These are phyloP conservation scores for Oegoconia quadripuncta DNA, from an alignment of 2,888 invertebrate species.

Conservation along the genomic window DNA sequence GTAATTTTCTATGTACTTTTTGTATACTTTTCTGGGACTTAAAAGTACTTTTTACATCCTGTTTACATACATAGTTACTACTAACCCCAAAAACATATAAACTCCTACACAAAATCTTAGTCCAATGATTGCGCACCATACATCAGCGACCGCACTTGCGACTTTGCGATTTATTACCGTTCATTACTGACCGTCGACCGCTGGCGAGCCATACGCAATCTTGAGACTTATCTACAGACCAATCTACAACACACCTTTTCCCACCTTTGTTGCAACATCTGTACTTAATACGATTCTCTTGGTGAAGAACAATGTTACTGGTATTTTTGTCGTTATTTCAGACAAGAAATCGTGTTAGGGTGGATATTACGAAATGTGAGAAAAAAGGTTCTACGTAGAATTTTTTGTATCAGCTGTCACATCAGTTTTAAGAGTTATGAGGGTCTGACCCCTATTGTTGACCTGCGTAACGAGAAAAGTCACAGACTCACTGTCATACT, in stretches of 20 bases:
- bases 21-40: too few relatives aligned
- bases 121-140: slow-evolving; percentile 12
- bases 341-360: neutral
- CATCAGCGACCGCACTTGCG: slow-evolving; percentile 3
- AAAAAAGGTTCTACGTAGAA: neutral
- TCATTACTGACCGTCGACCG: slow-evolving; percentile 32
- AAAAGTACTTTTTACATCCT: neutral
- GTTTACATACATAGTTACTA: neutral
- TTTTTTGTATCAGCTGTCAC: neutral
- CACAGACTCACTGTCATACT: too few relatives aligned
- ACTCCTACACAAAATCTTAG: slow-evolving; percentile 12
- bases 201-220: slow-evolving; percentile 21
- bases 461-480: neutral
- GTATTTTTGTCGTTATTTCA: neutral
- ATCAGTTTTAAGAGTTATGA: neutral
- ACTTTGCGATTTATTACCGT: slow-evolving; percentile 32
- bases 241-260: slow-evolving; percentile 47
- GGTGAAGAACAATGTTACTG: neutral
- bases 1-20: too few relatives aligned
- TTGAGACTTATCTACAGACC: slow-evolving; percentile 43
- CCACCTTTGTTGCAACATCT: slow-evolving; percentile 60
- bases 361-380: neutral
- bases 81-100: slow-evolving; percentile 11
- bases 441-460: neutral
- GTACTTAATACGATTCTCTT: slow-evolving; percentile 44